phyloP scores from a whole-genome alignment of 35 echinoderm and acorn worm genomes.

The Ophiothrix spiculata region DNA sequence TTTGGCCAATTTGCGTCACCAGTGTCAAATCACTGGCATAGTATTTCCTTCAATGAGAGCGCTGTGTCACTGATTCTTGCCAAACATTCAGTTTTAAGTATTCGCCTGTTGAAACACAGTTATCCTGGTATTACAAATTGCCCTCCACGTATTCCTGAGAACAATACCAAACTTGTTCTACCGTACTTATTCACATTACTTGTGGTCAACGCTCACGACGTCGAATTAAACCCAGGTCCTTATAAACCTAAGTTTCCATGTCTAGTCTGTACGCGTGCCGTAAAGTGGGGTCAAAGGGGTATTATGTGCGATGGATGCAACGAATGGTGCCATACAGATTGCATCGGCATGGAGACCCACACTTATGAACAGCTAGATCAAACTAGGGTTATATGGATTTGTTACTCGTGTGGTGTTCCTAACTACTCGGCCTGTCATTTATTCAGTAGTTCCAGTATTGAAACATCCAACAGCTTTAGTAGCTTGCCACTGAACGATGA shows the following conservation, averaged over 20 bases:
- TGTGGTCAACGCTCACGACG: slow-evolving; percentile 9
- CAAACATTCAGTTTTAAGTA: too few relatives aligned
- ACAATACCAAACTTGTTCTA: background rate
- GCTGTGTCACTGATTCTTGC: too few relatives aligned
- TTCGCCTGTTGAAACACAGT: too few relatives aligned
- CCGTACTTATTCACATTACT: too few relatives aligned
- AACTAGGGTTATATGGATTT: slow-evolving; percentile 35
- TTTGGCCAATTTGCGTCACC: background rate
- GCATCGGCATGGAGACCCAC: slow-evolving; percentile 42
- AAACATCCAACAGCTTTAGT: slow-evolving; percentile 7
- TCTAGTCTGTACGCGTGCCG: slow-evolving; percentile 29
- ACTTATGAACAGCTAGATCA: slow-evolving; percentile 8
- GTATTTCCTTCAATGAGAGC: too few relatives aligned
- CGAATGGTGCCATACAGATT: slow-evolving; percentile 30
- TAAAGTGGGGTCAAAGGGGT: slow-evolving; percentile 18
- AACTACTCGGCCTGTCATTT: slow-evolving; percentile 33
- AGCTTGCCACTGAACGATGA: background rate
- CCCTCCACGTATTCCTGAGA: background rate
- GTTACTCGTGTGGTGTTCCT: slow-evolving; percentile 38
- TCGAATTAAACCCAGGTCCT: slow-evolving; percentile 47
- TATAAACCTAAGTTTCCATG: slow-evolving; percentile 34
- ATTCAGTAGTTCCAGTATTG: background rate
- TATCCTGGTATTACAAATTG: background rate
- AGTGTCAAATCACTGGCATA: too few relatives aligned
- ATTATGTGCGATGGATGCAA: slow-evolving; percentile 38